Conservation (phyloP, 2,888 invertebrate genomes). For the Netelia virgata region DNA sequence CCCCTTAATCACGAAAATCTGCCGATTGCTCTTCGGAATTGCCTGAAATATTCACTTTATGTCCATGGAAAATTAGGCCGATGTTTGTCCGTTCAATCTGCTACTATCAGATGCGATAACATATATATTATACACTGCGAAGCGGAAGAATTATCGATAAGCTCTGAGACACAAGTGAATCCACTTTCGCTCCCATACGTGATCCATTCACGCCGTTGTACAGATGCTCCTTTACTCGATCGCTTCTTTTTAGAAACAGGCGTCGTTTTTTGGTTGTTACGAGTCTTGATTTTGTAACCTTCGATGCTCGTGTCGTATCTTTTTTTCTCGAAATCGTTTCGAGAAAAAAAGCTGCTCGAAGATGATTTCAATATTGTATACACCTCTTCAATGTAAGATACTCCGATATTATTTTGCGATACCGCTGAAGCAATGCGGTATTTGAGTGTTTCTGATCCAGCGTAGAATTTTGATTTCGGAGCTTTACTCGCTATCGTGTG, state of each 20-base stretch:
- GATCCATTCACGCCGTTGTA: conserved; percentile 41
- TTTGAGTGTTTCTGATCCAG: conserved; percentile 9
- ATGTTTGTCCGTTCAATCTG: too few relatives aligned
- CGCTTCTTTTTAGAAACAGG: conserved; percentile 28
- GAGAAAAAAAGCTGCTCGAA: not conserved
- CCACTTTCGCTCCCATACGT: conserved; percentile 42
- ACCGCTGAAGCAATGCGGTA: conserved; percentile 13
- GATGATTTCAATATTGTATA: conserved; percentile 13
- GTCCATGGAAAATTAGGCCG: too few relatives aligned
- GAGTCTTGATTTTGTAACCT: not conserved
- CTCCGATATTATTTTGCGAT: conserved; percentile 38
- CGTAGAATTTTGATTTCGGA: conserved; percentile 25
- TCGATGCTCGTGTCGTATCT: conserved; percentile 1
- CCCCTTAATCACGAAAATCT: conserved; percentile 1
- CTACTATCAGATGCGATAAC: too few relatives aligned
- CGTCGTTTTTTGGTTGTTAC: conserved; percentile 38
- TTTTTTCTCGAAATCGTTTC: conserved; percentile 23
- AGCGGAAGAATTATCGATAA: conserved; percentile 17
- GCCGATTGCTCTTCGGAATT: not conserved
- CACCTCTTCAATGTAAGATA: not conserved
- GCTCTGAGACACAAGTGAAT: conserved; percentile 9
- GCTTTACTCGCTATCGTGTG: not conserved
- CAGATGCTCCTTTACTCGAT: conserved; percentile 3
- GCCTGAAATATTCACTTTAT: too few relatives aligned
- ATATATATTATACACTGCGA: not conserved